These are phyloP conservation scores for Sminthurides bifidus DNA, from an alignment of 1,140 invertebrate species.

Conservation along the genomic window DNA sequence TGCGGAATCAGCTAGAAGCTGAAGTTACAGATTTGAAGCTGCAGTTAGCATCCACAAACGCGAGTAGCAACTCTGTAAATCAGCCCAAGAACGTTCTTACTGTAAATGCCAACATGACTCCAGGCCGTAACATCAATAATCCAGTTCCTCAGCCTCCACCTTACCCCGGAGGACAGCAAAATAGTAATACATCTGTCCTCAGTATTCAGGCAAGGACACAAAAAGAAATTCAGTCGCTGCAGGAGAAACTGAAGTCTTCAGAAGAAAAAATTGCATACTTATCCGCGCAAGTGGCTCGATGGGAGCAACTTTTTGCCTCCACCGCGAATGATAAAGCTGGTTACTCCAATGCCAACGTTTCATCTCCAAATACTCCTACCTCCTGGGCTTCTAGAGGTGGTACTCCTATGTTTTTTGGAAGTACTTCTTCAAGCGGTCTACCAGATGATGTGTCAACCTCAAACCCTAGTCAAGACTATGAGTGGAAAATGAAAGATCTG, in stretches of 20 bases:
- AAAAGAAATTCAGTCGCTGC: conserved; percentile 22
- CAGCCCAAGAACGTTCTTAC: not conserved
- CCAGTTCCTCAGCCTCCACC: conserved; percentile 13
- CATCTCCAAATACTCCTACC: conserved; percentile 29
- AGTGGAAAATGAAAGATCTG: conserved; percentile 72
- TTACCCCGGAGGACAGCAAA: conserved; percentile 13
- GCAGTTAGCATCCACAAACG: conserved; percentile 35
- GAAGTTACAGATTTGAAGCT: conserved; percentile 51
- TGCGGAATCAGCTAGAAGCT: conserved; percentile 63
- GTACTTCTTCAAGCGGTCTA: conserved; percentile 5
- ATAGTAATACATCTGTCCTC: not conserved
- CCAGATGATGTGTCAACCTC: conserved; percentile 66
- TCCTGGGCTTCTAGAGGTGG: conserved; percentile 30
- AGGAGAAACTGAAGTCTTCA: conserved; percentile 26
- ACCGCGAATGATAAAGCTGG: conserved; percentile 37
- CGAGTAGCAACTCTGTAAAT: not conserved
- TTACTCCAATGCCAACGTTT: not conserved
- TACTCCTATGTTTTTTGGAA: conserved; percentile 28
- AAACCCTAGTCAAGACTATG: conserved; percentile 69
- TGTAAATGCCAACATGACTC: not conserved
- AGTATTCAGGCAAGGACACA: conserved; percentile 1
- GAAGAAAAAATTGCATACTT: conserved; percentile 28
- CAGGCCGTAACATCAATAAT: not conserved
- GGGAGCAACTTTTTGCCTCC: conserved; percentile 53
- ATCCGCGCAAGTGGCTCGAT: conserved; percentile 20